Percentiles rank a stretch among this genome's conserved stretches.
phyloP scores from a whole-genome alignment of 1,140 invertebrate species.

The Trachelipus rathkii region DNA sequence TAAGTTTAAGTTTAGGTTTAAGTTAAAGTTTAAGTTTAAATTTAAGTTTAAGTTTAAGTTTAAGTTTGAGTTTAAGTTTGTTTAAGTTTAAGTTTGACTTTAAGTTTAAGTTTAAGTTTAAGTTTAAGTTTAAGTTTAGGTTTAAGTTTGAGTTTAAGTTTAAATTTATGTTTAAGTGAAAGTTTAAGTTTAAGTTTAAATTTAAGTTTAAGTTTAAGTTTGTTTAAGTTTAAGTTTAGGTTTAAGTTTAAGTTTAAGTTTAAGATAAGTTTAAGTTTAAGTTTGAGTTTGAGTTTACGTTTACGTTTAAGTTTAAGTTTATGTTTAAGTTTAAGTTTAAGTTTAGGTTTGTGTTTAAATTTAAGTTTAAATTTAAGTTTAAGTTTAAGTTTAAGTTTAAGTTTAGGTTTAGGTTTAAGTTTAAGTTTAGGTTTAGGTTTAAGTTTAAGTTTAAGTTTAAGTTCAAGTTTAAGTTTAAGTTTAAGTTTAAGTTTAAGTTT shows the following conservation, averaged over 20 bases:
- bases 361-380: conserved; percentile 9
- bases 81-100: neutral
- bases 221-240: no score
- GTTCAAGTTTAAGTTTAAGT: conserved; percentile 9
- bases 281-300: no score
- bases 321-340: no score
- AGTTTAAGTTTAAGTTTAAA: neutral
- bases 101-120: neutral
- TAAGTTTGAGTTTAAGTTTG: conserved; percentile 6
- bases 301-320: no score
- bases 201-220: no score
- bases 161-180: neutral
- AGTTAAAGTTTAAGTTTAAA: neutral
- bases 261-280: no score
- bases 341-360: no score
- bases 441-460: neutral
- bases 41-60: neutral
- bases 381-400: conserved; percentile 6
- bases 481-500: conserved; percentile 4
- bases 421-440: conserved; percentile 13
- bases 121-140: neutral
- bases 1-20: neutral
- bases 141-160: no score
- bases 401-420: neutral
- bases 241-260: no score